Evolutionary conservation across 2,888 invertebrate genomes (phyloP).

Genomic region (Thumatha senex): DNA sequence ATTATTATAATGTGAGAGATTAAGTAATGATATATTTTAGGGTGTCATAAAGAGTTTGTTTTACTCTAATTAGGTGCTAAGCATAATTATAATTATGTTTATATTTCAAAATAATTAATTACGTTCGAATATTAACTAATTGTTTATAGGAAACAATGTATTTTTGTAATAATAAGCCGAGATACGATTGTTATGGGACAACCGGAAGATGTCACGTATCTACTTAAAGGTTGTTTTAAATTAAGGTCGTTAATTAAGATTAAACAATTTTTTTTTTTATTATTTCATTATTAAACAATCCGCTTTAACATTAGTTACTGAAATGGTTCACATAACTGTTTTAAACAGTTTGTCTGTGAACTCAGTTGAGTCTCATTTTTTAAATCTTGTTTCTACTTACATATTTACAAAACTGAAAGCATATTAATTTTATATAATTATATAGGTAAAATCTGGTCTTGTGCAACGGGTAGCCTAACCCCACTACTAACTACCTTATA

Average conservation of each 20-base stretch:
- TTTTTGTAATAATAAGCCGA: not conserved
- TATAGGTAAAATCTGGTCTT: too few relatives aligned
- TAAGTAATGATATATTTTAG: not conserved
- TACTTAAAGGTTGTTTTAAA: not conserved
- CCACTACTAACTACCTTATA: too few relatives aligned
- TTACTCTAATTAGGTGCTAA: not conserved
- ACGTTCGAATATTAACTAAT: constrained; percentile 15
- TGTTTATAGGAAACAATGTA: constrained; percentile 21
- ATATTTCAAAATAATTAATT: constrained; percentile 12
- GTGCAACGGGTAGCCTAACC: too few relatives aligned
- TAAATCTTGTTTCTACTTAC: too few relatives aligned
- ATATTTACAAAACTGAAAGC: too few relatives aligned
- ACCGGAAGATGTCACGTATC: constrained; percentile 1
- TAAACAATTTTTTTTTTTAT: too few relatives aligned
- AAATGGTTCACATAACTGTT: too few relatives aligned
- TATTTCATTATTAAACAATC: too few relatives aligned
- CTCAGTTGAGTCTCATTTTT: too few relatives aligned
- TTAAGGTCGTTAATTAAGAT: not conserved
- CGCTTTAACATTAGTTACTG: too few relatives aligned
- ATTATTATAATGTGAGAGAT: not conserved
- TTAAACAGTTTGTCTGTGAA: too few relatives aligned
- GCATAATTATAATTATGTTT: constrained; percentile 7
- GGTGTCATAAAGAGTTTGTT: constrained; percentile 1
- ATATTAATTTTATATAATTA: too few relatives aligned
- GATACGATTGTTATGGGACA: not conserved